These are phyloP conservation scores for Diplazon laetatorius DNA, from an alignment of 2,888 invertebrate genomes.

Conservation along the genomic window DNA sequence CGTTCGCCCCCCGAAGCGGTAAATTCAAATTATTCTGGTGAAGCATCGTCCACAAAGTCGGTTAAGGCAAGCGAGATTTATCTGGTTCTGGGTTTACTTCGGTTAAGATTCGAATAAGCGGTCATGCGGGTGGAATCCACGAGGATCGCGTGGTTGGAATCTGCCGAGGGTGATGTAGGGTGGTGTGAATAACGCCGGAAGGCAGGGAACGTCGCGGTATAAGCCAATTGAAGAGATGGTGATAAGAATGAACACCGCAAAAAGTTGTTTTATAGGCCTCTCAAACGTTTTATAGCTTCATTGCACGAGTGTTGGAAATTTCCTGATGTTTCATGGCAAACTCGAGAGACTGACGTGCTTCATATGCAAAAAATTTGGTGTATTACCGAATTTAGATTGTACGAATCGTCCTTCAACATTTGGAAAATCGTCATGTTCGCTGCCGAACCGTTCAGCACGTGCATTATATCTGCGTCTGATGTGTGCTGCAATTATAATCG, in stretches of 20 bases:
- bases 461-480: slow-evolving; percentile 67
- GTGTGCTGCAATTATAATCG: slow-evolving; percentile 70
- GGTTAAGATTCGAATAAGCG: slow-evolving; percentile 42
- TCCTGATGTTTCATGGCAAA: neutral
- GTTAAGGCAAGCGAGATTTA: slow-evolving; percentile 53
- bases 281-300: neutral
- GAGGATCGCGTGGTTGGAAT: slow-evolving; percentile 17
- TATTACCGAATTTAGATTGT: slow-evolving; percentile 67
- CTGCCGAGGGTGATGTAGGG: slow-evolving; percentile 17
- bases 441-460: slow-evolving; percentile 69
- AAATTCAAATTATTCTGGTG: slow-evolving; percentile 5
- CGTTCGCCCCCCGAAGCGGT: neutral
- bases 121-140: slow-evolving; percentile 57
- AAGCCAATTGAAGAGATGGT: slow-evolving; percentile 35
- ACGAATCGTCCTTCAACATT: slow-evolving; percentile 69
- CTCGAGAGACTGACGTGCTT: neutral
- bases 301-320: neutral
- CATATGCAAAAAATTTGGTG: neutral
- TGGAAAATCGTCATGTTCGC: slow-evolving; percentile 77
- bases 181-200: slow-evolving; percentile 23
- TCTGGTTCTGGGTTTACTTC: slow-evolving; percentile 47
- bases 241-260: slow-evolving; percentile 26
- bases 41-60: slow-evolving; percentile 1
- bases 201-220: slow-evolving; percentile 23
- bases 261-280: slow-evolving; percentile 4